Conservation (phyloP, 2,797 vertebrate species). For the Leuciscus waleckii region DNA sequence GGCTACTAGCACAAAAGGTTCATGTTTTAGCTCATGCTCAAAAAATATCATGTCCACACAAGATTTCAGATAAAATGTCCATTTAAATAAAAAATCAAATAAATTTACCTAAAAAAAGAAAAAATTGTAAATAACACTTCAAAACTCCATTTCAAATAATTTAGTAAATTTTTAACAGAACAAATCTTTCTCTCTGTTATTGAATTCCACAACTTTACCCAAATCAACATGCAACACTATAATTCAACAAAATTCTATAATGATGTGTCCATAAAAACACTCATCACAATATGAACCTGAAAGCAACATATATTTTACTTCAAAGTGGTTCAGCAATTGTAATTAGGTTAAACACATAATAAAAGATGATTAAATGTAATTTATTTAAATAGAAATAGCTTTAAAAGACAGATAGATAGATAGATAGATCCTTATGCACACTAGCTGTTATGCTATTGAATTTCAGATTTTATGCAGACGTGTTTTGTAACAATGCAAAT, state of each 20-base stretch:
- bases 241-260: not conserved
- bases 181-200: not conserved
- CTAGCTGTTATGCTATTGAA: constrained; percentile 16
- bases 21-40: not conserved
- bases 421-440: not conserved
- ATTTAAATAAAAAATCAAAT: not conserved
- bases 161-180: not conserved
- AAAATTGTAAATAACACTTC: not conserved
- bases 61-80: not conserved
- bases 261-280: not conserved
- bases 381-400: no score
- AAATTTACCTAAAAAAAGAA: not conserved
- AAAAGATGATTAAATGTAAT: not conserved
- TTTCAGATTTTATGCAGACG: not conserved
- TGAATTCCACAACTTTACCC: not conserved
- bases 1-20: constrained; percentile 2
- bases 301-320: constrained; percentile 2
- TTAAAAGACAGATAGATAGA: not conserved
- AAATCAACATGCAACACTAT: not conserved
- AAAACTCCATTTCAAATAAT: not conserved
- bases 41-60: not conserved
- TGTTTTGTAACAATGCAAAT: constrained; percentile 15
- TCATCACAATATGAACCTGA: not conserved
- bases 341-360: not conserved
- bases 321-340: not conserved